These are phyloP conservation scores for Keiferia lycopersicella DNA, from an alignment of 2,888 invertebrate species.

Conservation along the genomic window DNA sequence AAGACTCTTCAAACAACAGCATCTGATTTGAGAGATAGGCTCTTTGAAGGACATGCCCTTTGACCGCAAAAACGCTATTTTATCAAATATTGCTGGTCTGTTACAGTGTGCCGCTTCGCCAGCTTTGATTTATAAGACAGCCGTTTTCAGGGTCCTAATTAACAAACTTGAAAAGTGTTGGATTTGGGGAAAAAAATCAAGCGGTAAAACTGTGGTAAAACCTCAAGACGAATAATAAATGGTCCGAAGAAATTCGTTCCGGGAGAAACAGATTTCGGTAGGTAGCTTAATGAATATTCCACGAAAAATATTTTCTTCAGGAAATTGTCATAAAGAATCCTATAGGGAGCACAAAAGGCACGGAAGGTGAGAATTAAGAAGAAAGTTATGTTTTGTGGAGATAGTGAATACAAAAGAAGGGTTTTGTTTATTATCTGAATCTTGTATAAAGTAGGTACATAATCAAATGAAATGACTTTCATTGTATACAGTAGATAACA, in stretches of 20 bases:
- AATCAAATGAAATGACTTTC: too few species aligned
- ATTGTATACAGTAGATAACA: too few species aligned
- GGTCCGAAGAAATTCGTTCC: slow-evolving; percentile 1
- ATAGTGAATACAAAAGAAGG: slow-evolving; percentile 3
- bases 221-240: slow-evolving; percentile 17
- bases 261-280: neutral
- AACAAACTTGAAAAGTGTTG: slow-evolving; percentile 24
- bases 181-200: slow-evolving; percentile 15
- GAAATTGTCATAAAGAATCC: neutral
- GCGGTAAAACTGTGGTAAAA: slow-evolving; percentile 18
- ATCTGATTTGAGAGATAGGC: too few species aligned
- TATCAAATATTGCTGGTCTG: neutral
- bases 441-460: too few species aligned
- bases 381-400: neutral
- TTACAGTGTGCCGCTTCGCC: slow-evolving; percentile 8
- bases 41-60: neutral
- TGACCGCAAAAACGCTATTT: neutral
- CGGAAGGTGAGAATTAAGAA: neutral
- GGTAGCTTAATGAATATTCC: neutral
- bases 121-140: slow-evolving; percentile 25
- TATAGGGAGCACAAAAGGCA: neutral
- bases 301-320: neutral
- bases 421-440: neutral
- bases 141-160: slow-evolving; percentile 21
- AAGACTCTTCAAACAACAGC: too few species aligned